Evolutionary conservation across 2,797 vertebrate genomes (phyloP).

Genomic region (Phoxinus dragarum): DNA sequence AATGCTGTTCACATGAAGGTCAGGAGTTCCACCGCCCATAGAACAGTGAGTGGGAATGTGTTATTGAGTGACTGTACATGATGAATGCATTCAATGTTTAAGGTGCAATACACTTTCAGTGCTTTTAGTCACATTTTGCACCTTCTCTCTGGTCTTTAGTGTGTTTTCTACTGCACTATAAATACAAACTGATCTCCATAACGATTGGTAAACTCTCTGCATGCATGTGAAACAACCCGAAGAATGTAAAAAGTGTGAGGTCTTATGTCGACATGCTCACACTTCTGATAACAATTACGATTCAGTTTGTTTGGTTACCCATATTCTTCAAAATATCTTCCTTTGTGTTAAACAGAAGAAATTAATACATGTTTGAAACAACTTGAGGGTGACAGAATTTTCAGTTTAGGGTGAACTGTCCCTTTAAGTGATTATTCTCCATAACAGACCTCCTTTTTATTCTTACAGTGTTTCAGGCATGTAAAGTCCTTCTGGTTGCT

Average conservation of each 20-base stretch:
- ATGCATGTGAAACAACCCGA: too few species aligned
- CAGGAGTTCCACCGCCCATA: background rate
- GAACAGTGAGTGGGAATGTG: background rate
- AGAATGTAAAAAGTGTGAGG: too few species aligned
- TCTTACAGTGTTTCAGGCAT: background rate
- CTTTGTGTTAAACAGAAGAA: background rate
- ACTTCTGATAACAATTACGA: too few species aligned
- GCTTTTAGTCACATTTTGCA: background rate
- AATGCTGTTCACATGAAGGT: background rate
- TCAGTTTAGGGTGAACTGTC: background rate
- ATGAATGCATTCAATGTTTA: background rate
- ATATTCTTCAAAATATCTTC: background rate
- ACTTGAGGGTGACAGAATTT: background rate
- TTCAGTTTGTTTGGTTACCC: background rate
- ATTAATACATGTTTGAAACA: background rate
- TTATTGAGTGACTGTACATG: background rate
- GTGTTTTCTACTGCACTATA: background rate
- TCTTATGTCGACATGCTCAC: too few species aligned
- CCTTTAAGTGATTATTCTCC: background rate
- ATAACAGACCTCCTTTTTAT: background rate
- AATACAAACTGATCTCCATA: too few species aligned
- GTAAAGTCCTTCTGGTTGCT: background rate
- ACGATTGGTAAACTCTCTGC: too few species aligned
- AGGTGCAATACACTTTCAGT: background rate
- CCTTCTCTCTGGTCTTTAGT: background rate